Percentiles rank a stretch among this genome's conserved stretches.
Evolutionary conservation across 2,113 vertebrate species (phyloP).

Genomic region (Chunga burmeisteri): DNA sequence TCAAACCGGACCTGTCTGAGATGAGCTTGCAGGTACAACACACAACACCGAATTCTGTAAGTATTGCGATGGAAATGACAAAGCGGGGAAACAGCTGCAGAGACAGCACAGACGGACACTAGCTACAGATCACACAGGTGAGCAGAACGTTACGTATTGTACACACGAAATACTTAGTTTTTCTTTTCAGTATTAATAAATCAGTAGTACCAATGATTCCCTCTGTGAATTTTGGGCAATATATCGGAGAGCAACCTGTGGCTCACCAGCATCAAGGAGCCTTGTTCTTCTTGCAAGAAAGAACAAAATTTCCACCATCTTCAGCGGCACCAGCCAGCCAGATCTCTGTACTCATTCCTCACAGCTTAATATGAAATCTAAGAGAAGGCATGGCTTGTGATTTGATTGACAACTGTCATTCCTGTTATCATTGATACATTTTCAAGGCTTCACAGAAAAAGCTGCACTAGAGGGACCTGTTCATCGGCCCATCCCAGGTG

Average conservation of each 20-base stretch:
- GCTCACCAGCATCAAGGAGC: background rate
- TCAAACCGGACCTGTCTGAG: background rate
- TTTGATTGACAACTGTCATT: background rate
- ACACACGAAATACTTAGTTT: background rate
- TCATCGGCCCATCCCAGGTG: accelerated
- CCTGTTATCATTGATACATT: background rate
- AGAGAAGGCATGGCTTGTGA: background rate
- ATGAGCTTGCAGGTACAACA: conserved; percentile 15
- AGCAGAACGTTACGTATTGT: background rate
- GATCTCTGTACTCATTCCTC: background rate
- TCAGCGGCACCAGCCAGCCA: background rate
- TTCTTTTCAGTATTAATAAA: background rate
- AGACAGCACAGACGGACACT: background rate
- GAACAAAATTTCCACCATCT: background rate
- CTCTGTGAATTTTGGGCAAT: background rate
- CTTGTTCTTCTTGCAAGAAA: background rate
- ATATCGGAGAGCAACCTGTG: background rate
- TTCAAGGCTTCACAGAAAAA: background rate
- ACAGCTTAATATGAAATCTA: background rate
- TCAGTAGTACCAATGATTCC: background rate
- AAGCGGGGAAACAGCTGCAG: background rate
- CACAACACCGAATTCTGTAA: background rate
- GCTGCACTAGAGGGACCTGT: background rate
- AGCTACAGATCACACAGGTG: background rate
- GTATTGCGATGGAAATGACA: background rate